Percentiles rank a stretch among this genome's conserved stretches.
Conservation (phyloP, 1,140 invertebrate genomes). For the Solenopsis invicta region DNA sequence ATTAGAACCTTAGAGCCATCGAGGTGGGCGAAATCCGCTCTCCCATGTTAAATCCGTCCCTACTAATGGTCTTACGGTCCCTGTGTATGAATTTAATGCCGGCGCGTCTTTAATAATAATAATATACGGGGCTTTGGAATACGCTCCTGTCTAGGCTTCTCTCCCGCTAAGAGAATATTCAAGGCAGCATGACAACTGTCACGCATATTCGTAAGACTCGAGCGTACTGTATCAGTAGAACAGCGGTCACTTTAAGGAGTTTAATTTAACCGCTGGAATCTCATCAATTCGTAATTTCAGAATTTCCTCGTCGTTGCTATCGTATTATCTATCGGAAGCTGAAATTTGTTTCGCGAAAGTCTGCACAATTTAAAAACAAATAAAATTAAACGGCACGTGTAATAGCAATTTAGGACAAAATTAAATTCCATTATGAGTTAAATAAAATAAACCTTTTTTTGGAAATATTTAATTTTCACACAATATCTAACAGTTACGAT, state of each 20-base stretch:
- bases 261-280: conserved; percentile 8
- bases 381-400: neutral
- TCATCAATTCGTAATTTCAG: neutral
- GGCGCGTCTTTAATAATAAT: conserved; percentile 48
- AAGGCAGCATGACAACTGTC: conserved; percentile 50
- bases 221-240: neutral
- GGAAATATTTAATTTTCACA: neutral
- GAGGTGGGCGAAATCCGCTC: conserved; percentile 29
- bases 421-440: neutral
- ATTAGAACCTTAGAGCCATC: conserved; percentile 7
- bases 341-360: neutral
- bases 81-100: conserved; percentile 47
- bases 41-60: conserved; percentile 34
- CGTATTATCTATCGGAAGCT: neutral
- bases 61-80: conserved; percentile 48
- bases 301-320: neutral
- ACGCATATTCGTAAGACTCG: conserved; percentile 34
- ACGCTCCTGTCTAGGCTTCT: neutral
- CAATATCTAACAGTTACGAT: neutral
- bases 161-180: conserved; percentile 36
- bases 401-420: neutral
- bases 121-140: conserved; percentile 28
- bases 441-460: neutral
- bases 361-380: neutral
- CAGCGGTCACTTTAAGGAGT: conserved; percentile 17